phyloP scores from a whole-genome alignment of 2,113 vertebrate genomes.

The Mystacornis crossleyi region DNA sequence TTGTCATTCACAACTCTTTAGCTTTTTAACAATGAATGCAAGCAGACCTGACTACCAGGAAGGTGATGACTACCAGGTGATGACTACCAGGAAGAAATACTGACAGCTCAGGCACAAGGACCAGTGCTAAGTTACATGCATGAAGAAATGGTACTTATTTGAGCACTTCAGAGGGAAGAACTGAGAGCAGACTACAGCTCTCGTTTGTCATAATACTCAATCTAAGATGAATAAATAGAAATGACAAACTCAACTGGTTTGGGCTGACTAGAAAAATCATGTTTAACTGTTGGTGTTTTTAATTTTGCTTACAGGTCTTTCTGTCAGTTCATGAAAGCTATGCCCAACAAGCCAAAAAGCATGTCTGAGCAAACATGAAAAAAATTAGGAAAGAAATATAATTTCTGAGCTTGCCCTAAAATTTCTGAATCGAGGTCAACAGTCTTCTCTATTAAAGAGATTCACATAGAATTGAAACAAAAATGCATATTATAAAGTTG shows the following conservation, averaged over 20 bases:
- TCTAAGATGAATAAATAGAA: neutral
- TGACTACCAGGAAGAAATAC: neutral
- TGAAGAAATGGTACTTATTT: neutral
- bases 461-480: neutral
- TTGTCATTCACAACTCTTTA: neutral
- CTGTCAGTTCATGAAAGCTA: neutral
- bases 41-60: neutral
- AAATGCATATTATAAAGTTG: neutral
- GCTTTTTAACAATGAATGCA: neutral
- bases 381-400: neutral
- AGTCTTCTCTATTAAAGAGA: neutral
- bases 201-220: neutral
- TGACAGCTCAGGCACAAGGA: neutral
- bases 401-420: neutral
- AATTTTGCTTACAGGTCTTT: neutral
- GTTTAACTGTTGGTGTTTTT: neutral
- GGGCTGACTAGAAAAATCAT: neutral
- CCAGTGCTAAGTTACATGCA: neutral
- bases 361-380: neutral
- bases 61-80: rapidly evolving
- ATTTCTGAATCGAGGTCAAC: neutral
- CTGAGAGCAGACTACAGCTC: neutral
- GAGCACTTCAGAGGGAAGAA: neutral
- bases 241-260: neutral
- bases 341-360: neutral